A percentile compares a stretch with the other conserved stretches of the same genome.
Evolutionary conservation across 2,888 invertebrate genomes (phyloP).

Genomic region (Epinotia brunnichana): DNA sequence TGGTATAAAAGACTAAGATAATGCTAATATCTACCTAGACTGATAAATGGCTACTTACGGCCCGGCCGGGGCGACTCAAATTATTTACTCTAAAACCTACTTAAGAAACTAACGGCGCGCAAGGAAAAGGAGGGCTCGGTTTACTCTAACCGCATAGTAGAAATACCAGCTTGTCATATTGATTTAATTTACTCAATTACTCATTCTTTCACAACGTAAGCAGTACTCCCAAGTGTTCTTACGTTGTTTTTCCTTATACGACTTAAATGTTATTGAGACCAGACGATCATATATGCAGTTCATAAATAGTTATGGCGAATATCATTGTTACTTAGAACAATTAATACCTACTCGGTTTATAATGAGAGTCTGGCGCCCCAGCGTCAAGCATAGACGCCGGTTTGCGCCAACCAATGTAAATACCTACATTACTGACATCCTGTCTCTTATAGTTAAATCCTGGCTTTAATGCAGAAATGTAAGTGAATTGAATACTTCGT

Average conservation of each 20-base stretch:
- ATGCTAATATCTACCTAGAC: neutral
- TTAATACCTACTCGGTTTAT: constrained; percentile 31
- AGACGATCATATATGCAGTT: constrained; percentile 14
- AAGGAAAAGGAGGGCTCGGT: neutral
- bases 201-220: constrained; percentile 22
- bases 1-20: neutral
- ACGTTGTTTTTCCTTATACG: constrained; percentile 23
- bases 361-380: constrained; percentile 37
- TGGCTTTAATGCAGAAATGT: constrained; percentile 13
- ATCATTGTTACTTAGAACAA: constrained; percentile 37
- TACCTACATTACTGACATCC: neutral
- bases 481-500: constrained; percentile 22
- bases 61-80: neutral
- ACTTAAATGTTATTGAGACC: constrained; percentile 11
- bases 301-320: constrained; percentile 22
- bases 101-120: neutral
- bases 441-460: constrained; percentile 6
- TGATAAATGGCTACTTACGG: neutral
- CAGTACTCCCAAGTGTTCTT: constrained; percentile 21
- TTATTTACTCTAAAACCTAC: neutral
- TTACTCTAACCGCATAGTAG: neutral
- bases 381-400: constrained; percentile 26
- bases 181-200: constrained; percentile 11
- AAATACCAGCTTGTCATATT: neutral
- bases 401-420: constrained; percentile 2